Evolutionary conservation across 2,797 vertebrate species (phyloP), one percentile per base, ranked within the genome.

Genomic region (Erpetoichthys calabaricus): DNA sequence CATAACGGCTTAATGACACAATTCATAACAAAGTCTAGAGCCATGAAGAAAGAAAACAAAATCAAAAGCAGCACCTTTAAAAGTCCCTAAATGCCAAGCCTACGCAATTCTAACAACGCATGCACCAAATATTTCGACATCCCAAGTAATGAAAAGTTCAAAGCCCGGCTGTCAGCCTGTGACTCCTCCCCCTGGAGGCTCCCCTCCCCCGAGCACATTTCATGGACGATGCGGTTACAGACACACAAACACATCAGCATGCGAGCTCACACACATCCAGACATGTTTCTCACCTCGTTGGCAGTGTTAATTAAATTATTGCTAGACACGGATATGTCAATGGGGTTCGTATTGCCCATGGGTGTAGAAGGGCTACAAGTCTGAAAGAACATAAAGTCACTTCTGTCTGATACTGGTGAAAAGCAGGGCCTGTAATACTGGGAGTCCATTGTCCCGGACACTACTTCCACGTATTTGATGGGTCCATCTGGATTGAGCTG

Each of bases 391-490:
- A 90, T 87, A 81, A 92, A 92, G 80, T 92, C 89, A 70, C 88
- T 94, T 62, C 81, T 79, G 59, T 88, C 91, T 42, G 94, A 97
- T 64, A 89, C 68, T 5, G 90, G 91, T 47, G 95, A 91, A 73
- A 90, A 94, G 75, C 91, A 93, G 47, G 92, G 91, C 73, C 90
- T 80, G 69, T 96, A 92, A 68, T 88, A 88, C 64, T 89, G 86
- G 0, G 88, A 74, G n/a, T 92, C 89, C 52, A 89, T 80, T 65
- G 87, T 74, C 43, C 86, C 86, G 62, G 95, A 85, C 4, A 92
- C 93, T 62, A 97, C 94, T 75, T 99, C 95, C 93, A 98, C 91
- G 64, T 97, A 97, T 64, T 92, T 89, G 57, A 98, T 90, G 3
- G 95, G 96, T 68, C 92, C 94, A 5, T 99, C 94, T 1, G 91